Base-by-base conservation (phyloP, 2,113 vertebrate genomes). In the Crotalus viridis region DNA sequence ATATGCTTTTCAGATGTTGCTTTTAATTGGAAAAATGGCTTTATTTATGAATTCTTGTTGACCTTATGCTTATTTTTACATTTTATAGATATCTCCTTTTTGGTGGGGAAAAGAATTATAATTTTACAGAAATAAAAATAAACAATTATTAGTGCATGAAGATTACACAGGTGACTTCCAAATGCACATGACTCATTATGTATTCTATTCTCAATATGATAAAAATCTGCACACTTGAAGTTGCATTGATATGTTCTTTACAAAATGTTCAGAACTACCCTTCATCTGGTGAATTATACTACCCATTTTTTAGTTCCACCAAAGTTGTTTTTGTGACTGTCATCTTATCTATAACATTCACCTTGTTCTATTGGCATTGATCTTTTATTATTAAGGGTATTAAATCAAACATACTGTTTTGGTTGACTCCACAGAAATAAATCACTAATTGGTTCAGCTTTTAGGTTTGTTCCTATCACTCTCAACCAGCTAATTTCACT, bases 321-420 rank as follows among this genome's bases (percentile, higher is more conserved):
- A 61, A 74, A n/a, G 28, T 46, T 91, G 85, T 19, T 43, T 92
- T 93, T 87, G 12, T 90, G 89, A 93, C 15, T 1, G 39, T 2
- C 57, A 54, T 89, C 57, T 94, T 92, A 90, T 85, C 87, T 87
- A 17, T 87, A 90, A 19, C 21, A 89, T 8, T 93, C 91, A 92
- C 69, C 33, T 91, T 89, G 57, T 92, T 94, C 56, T 92, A 46
- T 52, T 92, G 89, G 89, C 92, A 92, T 7, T 57, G n/a, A 85
- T 90, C 87, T 94, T 94, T 64, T 91, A 89, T 56, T 74, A 39
- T 56, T 87, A 90, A 87, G 59, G 55, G 33, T 89, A 94, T 43
- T 92, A 43, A 93, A 93, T 19, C 22, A 93, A 94, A 59, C 61
- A 87, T 10, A 52, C 2, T 52, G 21, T 85, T 89, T 61, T 54